Percentiles rank a stretch among this genome's conserved stretches.
phyloP scores from a whole-genome alignment of 2,888 invertebrate species.

The Macropis europaea region DNA sequence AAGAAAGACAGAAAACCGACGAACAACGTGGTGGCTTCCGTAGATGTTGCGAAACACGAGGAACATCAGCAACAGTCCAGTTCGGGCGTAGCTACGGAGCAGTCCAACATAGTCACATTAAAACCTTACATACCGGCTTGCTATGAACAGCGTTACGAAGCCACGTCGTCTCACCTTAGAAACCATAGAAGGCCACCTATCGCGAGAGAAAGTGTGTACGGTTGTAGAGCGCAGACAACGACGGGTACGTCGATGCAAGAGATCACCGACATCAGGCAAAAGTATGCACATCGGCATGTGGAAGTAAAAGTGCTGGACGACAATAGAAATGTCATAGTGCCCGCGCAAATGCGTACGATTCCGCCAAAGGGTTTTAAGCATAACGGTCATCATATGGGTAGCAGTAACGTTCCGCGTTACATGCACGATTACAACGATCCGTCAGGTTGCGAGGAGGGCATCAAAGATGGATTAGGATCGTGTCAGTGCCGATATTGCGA shows the following conservation, averaged over 20 bases:
- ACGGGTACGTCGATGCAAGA: constrained; percentile 77
- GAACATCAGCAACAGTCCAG: constrained; percentile 51
- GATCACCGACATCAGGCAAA: constrained; percentile 74
- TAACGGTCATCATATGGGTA: constrained; percentile 53
- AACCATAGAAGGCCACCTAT: constrained; percentile 69
- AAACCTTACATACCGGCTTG: constrained; percentile 80
- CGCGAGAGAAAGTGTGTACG: constrained; percentile 69
- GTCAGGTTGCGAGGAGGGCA: constrained; percentile 63
- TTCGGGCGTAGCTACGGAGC: constrained; percentile 52
- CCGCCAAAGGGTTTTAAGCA: constrained; percentile 50
- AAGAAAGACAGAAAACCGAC: constrained; percentile 92
- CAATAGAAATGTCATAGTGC: constrained; percentile 74
- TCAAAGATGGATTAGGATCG: constrained; percentile 66
- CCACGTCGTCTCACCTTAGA: constrained; percentile 61
- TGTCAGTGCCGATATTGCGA: constrained; percentile 90
- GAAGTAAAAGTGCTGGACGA: constrained; percentile 81
- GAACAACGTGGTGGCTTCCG: constrained; percentile 39
- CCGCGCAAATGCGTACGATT: constrained; percentile 55
- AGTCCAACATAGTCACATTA: constrained; percentile 73
- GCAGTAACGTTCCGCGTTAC: constrained; percentile 53
- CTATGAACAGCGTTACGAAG: constrained; percentile 70
- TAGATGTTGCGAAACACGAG: constrained; percentile 62
- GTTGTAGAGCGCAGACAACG: constrained; percentile 42
- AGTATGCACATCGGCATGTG: constrained; percentile 79
- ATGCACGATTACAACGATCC: constrained; percentile 56